These are phyloP conservation scores for Linurgus olivaceus DNA, from an alignment of 2,797 vertebrate species.

Conservation along the genomic window DNA sequence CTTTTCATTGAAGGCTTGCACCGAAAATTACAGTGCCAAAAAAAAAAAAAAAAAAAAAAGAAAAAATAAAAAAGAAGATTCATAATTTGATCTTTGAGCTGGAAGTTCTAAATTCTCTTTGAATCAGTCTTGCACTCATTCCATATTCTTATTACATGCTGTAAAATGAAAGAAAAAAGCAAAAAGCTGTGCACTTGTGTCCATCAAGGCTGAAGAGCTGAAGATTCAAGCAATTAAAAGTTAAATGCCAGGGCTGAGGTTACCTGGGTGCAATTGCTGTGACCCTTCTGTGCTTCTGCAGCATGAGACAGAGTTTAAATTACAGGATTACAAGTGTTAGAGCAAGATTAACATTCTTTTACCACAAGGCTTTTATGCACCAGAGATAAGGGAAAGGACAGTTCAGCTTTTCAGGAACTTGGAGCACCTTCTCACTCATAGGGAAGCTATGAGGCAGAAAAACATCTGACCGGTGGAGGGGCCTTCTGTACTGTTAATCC, in stretches of 20 bases:
- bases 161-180: not conserved
- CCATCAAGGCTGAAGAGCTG: not conserved
- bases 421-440: not conserved
- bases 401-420: not conserved
- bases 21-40: not conserved
- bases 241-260: not conserved
- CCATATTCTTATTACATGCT: not conserved
- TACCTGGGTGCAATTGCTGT: not conserved
- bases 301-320: not conserved
- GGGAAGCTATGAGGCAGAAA: not conserved
- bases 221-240: not conserved
- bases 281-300: not conserved
- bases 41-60: not conserved
- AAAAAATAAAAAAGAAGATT: not conserved
- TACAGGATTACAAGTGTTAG: not conserved
- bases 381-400: not conserved
- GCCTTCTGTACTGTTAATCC: not conserved
- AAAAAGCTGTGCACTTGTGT: not conserved
- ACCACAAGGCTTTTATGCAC: not conserved
- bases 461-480: not conserved
- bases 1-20: not conserved
- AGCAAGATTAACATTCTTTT: not conserved
- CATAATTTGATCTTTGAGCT: not conserved
- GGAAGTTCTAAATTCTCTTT: not conserved
- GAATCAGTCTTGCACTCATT: not conserved